phyloP scores from a whole-genome alignment of 2,888 invertebrate genomes.

The Trissoscelio sp. region DNA sequence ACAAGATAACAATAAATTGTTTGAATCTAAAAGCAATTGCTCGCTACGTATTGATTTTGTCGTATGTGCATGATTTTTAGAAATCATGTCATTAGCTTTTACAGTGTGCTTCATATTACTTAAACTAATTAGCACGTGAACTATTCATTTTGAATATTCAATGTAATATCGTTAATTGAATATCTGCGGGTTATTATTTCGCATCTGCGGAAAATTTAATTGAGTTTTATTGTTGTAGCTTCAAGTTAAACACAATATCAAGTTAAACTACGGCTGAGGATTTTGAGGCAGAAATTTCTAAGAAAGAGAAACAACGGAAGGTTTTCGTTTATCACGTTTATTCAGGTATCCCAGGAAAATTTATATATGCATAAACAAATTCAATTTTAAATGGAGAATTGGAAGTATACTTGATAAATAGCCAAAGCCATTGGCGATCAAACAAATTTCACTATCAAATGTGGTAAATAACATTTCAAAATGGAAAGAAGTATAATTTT shows the following conservation, averaged over 20 bases:
- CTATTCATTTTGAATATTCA: slow-evolving; percentile 12
- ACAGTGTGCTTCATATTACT: slow-evolving; percentile 3
- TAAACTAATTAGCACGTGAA: slow-evolving; percentile 18
- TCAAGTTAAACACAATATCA: slow-evolving; percentile 1
- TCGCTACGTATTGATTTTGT: neutral
- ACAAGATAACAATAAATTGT: too few species aligned
- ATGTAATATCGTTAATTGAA: slow-evolving; percentile 35
- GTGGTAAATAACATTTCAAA: neutral
- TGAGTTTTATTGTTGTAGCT: slow-evolving; percentile 13
- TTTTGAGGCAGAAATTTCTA: slow-evolving; percentile 15
- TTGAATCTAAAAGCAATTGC: too few species aligned
- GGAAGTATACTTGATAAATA: neutral
- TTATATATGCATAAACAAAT: slow-evolving; percentile 2
- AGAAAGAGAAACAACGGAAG: slow-evolving; percentile 3
- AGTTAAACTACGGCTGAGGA: neutral
- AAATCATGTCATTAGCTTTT: slow-evolving; percentile 9
- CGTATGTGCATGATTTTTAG: slow-evolving; percentile 1
- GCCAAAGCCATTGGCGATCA: neutral
- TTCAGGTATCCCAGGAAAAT: slow-evolving; percentile 15
- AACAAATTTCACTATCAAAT: neutral
- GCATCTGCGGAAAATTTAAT: slow-evolving; percentile 24
- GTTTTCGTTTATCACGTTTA: neutral
- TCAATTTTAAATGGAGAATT: slow-evolving; percentile 11
- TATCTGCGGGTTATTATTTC: slow-evolving; percentile 16
- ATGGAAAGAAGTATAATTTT: neutral